Evolutionary conservation across 2,113 vertebrate species (phyloP).

Genomic region (Rhinichthys klamathensis): DNA sequence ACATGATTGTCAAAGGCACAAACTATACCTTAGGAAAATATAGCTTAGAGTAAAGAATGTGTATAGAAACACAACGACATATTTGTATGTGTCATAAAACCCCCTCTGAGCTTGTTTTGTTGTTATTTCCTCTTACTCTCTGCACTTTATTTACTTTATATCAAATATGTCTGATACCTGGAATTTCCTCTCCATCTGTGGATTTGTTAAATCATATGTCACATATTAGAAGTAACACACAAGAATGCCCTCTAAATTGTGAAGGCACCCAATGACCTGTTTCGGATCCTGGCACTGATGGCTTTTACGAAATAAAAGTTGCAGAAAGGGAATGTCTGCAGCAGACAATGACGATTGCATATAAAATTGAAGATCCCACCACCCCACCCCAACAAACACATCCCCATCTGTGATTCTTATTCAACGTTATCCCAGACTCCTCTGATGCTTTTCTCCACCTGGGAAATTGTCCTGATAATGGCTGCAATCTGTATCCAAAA

Average conservation of each 20-base stretch:
- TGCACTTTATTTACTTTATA: neutral
- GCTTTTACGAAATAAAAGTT: conserved; percentile 53
- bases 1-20: conserved; percentile 17
- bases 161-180: conserved; percentile 36
- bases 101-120: neutral
- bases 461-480: conserved; percentile 75
- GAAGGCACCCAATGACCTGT: neutral
- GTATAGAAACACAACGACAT: neutral
- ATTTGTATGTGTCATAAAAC: neutral
- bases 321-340: conserved; percentile 57
- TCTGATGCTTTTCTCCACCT: conserved; percentile 68
- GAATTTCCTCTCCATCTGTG: conserved; percentile 29
- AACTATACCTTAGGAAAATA: conserved; percentile 21
- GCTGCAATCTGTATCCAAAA: conserved; percentile 74
- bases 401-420: conserved; percentile 71
- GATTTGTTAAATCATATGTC: conserved; percentile 53
- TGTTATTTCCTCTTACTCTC: conserved; percentile 1
- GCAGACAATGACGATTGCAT: conserved; percentile 74
- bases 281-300: conserved; percentile 32
- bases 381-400: conserved; percentile 57
- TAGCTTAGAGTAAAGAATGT: neutral
- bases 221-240: conserved; percentile 41
- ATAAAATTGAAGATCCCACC: conserved; percentile 66
- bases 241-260: conserved; percentile 47
- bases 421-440: conserved; percentile 68